Conservation (phyloP, 2,888 invertebrate genomes). For the Lepidochrysops patricia region DNA sequence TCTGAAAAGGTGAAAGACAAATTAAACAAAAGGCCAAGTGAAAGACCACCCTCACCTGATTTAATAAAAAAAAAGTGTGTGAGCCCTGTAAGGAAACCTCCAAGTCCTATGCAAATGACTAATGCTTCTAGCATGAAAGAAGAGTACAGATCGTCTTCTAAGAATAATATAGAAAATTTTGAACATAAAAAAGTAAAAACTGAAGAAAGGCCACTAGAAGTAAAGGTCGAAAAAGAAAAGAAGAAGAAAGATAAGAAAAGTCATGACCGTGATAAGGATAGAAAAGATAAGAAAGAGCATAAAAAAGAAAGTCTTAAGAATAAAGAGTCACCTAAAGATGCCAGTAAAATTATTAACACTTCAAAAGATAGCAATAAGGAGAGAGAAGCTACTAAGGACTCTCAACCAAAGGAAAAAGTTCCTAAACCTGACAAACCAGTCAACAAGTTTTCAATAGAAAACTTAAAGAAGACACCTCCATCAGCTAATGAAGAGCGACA, state of each 20-base stretch:
- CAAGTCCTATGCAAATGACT: slow-evolving; percentile 53
- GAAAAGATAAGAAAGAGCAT: slow-evolving; percentile 72
- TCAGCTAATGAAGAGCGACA: slow-evolving; percentile 48
- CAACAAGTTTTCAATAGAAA: slow-evolving; percentile 67
- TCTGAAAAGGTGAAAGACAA: slow-evolving; percentile 72
- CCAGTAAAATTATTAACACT: slow-evolving; percentile 42
- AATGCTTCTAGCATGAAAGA: slow-evolving; percentile 63
- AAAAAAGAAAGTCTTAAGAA: slow-evolving; percentile 72
- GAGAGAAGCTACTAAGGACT: slow-evolving; percentile 46
- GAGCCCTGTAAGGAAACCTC: slow-evolving; percentile 48
- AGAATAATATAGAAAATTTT: slow-evolving; percentile 42
- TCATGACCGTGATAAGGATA: slow-evolving; percentile 77
- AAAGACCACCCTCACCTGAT: slow-evolving; percentile 57
- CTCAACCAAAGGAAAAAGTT: slow-evolving; percentile 50
- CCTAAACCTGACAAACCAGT: slow-evolving; percentile 54
- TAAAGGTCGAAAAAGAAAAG: slow-evolving; percentile 71
- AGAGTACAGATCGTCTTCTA: slow-evolving; percentile 49
- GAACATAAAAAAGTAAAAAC: slow-evolving; percentile 56
- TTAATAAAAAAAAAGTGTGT: slow-evolving; percentile 50
- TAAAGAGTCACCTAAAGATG: slow-evolving; percentile 59
- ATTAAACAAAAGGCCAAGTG: slow-evolving; percentile 63
- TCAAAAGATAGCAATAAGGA: slow-evolving; percentile 49
- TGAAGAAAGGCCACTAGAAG: slow-evolving; percentile 70
- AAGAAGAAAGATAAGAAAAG: slow-evolving; percentile 78
- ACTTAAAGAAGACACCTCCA: slow-evolving; percentile 62